A percentile compares a stretch with the other conserved stretches of the same genome.
Evolutionary conservation across 2,888 invertebrate species (phyloP).

Genomic region (Caenorhabditis zanzibari): DNA sequence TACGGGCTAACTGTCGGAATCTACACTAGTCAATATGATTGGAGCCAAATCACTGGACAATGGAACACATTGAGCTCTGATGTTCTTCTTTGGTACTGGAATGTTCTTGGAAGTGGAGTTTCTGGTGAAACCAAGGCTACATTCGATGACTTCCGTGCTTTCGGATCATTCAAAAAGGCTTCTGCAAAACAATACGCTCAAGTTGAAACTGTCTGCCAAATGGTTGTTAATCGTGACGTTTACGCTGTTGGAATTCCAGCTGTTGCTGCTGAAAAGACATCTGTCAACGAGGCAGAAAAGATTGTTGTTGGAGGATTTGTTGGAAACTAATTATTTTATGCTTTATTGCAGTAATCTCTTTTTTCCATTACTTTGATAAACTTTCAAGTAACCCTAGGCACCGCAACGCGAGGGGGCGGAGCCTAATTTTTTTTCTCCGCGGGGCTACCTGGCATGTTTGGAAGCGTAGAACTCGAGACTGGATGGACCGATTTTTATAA

Average conservation of each 20-base stretch:
- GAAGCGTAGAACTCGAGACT: no score
- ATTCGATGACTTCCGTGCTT: slow-evolving; percentile 67
- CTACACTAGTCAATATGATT: slow-evolving; percentile 67
- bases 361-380: not conserved
- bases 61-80: slow-evolving; percentile 55
- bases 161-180: slow-evolving; percentile 62
- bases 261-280: slow-evolving; percentile 11
- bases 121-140: slow-evolving; percentile 65
- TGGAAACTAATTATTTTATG: slow-evolving; percentile 25
- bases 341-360: slow-evolving; percentile 21
- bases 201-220: slow-evolving; percentile 54
- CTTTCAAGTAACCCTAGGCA: no score
- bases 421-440: no score
- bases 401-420: no score
- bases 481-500: no score
- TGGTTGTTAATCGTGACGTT: slow-evolving; percentile 62
- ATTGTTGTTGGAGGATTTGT: slow-evolving; percentile 53
- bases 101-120: slow-evolving; percentile 60
- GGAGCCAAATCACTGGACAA: slow-evolving; percentile 66
- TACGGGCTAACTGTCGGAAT: slow-evolving; percentile 63
- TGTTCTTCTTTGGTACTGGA: slow-evolving; percentile 70
- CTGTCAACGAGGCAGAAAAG: slow-evolving; percentile 10
- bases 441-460: no score
- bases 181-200: slow-evolving; percentile 67
- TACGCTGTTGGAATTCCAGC: slow-evolving; percentile 64